These are phyloP conservation scores for Drosophila paulistorum DNA, from an alignment of 1,140 invertebrate genomes.

Conservation along the genomic window DNA sequence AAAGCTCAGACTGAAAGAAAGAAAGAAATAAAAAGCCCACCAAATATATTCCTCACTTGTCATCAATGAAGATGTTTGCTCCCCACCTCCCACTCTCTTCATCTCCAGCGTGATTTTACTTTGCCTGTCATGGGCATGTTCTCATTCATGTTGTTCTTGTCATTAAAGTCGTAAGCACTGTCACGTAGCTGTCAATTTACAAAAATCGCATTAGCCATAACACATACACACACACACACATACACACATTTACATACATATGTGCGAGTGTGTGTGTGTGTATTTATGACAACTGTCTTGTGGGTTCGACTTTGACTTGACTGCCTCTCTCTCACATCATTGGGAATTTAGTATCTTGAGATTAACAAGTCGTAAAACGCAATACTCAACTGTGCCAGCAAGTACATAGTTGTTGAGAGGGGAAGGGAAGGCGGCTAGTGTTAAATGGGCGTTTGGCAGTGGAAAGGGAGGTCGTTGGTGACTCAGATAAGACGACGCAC, in stretches of 20 bases:
- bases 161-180: constrained; percentile 77
- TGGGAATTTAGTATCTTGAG: constrained; percentile 56
- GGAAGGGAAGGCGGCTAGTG: not conserved
- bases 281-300: constrained; percentile 59
- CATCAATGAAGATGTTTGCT: constrained; percentile 44
- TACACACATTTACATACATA: constrained; percentile 27
- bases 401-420: constrained; percentile 13
- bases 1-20: constrained; percentile 24
- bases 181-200: constrained; percentile 78
- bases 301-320: constrained; percentile 22
- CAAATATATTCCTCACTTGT: constrained; percentile 64
- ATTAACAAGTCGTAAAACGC: constrained; percentile 69
- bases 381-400: constrained; percentile 38
- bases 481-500: constrained; percentile 54
- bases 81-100: not conserved
- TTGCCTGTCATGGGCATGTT: constrained; percentile 40
- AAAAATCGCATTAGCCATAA: constrained; percentile 72
- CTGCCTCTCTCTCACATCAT: constrained; percentile 38
- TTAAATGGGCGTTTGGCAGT: not conserved
- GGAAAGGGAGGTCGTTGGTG: not conserved
- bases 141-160: constrained; percentile 45
- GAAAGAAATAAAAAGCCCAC: constrained; percentile 39
- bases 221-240: constrained; percentile 46
- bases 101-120: not conserved
- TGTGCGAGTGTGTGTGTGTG: constrained; percentile 28